A percentile compares a stretch with the other conserved stretches of the same genome.
These are phyloP conservation scores for Adelphocoris suturalis DNA, from an alignment of 2,888 invertebrate genomes.

Conservation along the genomic window DNA sequence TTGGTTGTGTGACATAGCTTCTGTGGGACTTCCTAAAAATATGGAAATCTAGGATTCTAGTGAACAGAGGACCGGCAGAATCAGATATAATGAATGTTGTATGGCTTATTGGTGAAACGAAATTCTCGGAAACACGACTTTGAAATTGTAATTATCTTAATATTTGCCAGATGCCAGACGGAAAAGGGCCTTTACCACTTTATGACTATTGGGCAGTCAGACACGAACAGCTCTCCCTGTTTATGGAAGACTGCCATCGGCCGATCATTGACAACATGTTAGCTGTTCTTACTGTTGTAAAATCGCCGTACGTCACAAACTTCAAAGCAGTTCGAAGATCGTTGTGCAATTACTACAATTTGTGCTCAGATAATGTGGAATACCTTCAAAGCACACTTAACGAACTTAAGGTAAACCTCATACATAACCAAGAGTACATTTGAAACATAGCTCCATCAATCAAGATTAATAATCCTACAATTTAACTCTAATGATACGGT, in stretches of 20 bases:
- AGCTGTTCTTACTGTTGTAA: conserved; percentile 17
- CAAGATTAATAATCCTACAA: no score
- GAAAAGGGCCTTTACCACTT: conserved; percentile 65
- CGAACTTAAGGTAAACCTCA: conserved; percentile 61
- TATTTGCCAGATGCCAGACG: conserved; percentile 55
- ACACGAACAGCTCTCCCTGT: conserved; percentile 49
- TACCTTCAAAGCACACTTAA: conserved; percentile 57
- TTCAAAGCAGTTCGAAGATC: conserved; percentile 36
- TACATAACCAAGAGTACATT: neutral
- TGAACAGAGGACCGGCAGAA: no score
- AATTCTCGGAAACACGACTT: no score
- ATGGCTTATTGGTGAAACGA: no score
- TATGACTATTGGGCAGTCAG: conserved; percentile 66
- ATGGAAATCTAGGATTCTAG: no score
- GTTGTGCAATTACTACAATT: conserved; percentile 48
- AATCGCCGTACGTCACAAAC: conserved; percentile 44
- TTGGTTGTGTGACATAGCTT: no score
- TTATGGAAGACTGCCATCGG: conserved; percentile 58
- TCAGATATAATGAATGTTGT: no score
- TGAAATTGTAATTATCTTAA: neutral
- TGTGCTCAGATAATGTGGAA: conserved; percentile 65
- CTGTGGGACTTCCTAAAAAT: no score
- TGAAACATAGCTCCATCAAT: no score
- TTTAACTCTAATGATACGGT: no score
- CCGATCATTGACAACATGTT: conserved; percentile 54